A percentile compares a stretch with the other conserved stretches of the same genome.
phyloP scores from a whole-genome alignment of 2,113 vertebrate genomes.

The Dascyllus trimaculatus region DNA sequence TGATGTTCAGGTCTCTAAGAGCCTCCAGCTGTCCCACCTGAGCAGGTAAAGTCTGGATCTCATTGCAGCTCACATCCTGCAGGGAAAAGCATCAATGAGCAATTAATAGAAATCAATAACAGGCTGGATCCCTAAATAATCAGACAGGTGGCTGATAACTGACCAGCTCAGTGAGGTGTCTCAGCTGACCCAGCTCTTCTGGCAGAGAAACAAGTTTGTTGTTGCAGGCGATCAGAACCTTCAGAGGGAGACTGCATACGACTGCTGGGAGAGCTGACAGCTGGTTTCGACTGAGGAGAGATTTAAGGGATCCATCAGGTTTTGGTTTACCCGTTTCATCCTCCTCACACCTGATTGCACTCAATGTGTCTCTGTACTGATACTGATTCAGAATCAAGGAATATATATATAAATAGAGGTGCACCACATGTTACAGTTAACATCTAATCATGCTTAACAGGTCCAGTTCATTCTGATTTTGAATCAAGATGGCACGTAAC shows the following conservation, averaged over 20 bases:
- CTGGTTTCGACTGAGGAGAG: constrained; percentile 91
- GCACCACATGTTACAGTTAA: too few relatives aligned
- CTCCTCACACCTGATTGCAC: not conserved
- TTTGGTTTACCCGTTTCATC: too few relatives aligned
- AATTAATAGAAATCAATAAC: not conserved
- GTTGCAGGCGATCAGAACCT: constrained; percentile 97
- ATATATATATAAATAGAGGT: too few relatives aligned
- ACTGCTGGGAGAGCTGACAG: constrained; percentile 91
- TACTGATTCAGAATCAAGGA: too few relatives aligned
- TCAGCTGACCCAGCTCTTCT: constrained; percentile 93
- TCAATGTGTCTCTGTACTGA: too few relatives aligned
- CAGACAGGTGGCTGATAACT: not conserved
- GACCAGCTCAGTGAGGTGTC: constrained; percentile 93
- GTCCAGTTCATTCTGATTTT: too few relatives aligned
- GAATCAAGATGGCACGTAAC: too few relatives aligned
- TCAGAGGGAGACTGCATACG: constrained; percentile 93
- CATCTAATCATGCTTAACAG: too few relatives aligned
- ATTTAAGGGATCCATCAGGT: too few relatives aligned
- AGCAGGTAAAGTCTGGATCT: constrained; percentile 95
- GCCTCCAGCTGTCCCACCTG: constrained; percentile 92
- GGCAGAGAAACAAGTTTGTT: constrained; percentile 96
- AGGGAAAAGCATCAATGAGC: constrained; percentile 18
- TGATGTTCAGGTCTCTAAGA: constrained; percentile 93
- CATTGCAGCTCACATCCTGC: constrained; percentile 98
- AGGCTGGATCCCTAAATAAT: too few relatives aligned